Base-by-base conservation (phyloP, 2,797 vertebrate species). In the Sphaeramia orbicularis region DNA sequence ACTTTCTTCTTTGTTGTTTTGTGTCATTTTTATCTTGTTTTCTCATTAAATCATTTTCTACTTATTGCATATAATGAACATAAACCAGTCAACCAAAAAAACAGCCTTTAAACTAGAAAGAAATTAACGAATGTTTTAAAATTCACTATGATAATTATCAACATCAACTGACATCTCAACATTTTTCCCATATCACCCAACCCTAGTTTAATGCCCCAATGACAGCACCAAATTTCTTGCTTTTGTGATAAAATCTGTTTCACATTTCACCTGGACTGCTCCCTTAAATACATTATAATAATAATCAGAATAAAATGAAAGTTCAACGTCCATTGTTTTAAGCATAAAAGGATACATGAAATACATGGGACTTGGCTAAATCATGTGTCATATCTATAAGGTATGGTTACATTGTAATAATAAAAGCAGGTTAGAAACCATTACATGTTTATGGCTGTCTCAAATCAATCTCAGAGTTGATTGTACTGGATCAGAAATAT, bases 371-470 rank as follows among this genome's bases (percentile, higher is more conserved):
- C 37, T 43, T 38, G 18, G n/a, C 51, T 57, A 66, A 77, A 76
- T 13, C 10, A 63, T 45, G 68, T 43, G 71, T 62, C 18, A 4
- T 52, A 55, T 75, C 55, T 52, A 27, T 19, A 14, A 68, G 12
- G 30, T 19, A 24, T 38, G 62, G 48, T 73, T 76, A 83, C 56
- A 68, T 15, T 49, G 56, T 55, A 35, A 80, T 38, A 55, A 75
- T 76, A 66, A 71, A 80, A 71, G 58, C 6, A 15, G 15, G 53
- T 43, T 53, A 41, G 69, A 61, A 78, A 52, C 70, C 43, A 37
- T 30, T 36, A 1, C 16, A 12, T 44, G 30, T 55, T 49, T 18
- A 63, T 51, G 44, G 50, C 40, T 51, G 18, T n/a, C 1, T 51
- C 19, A 27, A 67, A 30, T 42, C 4, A 1, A 32, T 41, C 14